Conservation (phyloP, 2,113 vertebrate genomes). For the Ptyas mucosa region DNA sequence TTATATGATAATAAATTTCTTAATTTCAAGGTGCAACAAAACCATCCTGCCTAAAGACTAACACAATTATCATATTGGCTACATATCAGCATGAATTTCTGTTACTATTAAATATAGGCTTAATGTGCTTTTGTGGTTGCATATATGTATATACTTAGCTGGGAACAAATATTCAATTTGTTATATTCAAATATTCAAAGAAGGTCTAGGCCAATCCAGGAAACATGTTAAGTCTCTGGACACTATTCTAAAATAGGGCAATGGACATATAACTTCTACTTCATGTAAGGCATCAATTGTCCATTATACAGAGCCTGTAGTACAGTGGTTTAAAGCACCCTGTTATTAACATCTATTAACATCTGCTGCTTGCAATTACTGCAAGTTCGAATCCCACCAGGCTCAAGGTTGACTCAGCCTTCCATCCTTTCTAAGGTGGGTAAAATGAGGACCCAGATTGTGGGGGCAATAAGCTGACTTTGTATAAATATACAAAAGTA, state of each 20-base stretch:
- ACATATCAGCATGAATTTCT: background rate
- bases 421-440: too few relatives aligned
- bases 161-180: background rate
- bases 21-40: background rate
- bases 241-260: background rate
- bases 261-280: background rate
- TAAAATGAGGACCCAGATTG: too few relatives aligned
- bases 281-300: background rate
- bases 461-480: too few relatives aligned
- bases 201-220: background rate
- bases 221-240: background rate
- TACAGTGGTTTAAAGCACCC: too few relatives aligned
- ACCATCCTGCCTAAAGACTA: background rate
- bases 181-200: background rate
- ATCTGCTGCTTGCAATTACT: too few relatives aligned
- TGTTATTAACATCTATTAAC: too few relatives aligned
- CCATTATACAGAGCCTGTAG: too few relatives aligned
- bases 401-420: too few relatives aligned
- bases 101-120: background rate
- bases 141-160: background rate
- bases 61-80: background rate
- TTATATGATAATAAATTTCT: background rate
- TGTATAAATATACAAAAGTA: too few relatives aligned
- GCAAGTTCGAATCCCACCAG: too few relatives aligned
- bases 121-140: background rate